phyloP scores from a whole-genome alignment of 2,113 vertebrate genomes.

The Aspiorhynchus laticeps region DNA sequence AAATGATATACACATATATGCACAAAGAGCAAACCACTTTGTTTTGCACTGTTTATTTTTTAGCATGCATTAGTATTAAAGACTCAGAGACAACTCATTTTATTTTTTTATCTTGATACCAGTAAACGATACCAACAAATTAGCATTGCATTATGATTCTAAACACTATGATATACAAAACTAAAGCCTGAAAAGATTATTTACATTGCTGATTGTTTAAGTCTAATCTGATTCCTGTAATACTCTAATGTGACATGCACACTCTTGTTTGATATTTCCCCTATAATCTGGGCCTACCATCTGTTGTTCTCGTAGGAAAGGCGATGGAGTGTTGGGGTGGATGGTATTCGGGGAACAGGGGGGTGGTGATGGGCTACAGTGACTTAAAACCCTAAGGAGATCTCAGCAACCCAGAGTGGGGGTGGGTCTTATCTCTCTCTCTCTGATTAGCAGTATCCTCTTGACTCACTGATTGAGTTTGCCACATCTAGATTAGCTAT shows the following conservation, averaged over 20 bases:
- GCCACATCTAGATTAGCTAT: constrained; percentile 31
- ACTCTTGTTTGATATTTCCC: constrained; percentile 68
- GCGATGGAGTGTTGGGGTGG: constrained; percentile 29
- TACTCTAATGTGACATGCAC: constrained; percentile 66
- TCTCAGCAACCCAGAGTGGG: constrained; percentile 26
- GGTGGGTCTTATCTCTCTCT: constrained; percentile 23
- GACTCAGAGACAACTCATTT: not conserved
- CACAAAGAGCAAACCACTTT: too few species aligned
- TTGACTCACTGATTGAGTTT: not conserved
- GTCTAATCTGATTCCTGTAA: constrained; percentile 67
- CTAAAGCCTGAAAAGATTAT: constrained; percentile 45
- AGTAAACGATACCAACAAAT: constrained; percentile 31
- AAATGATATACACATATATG: not conserved
- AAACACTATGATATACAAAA: constrained; percentile 49
- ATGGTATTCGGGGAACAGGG: constrained; percentile 23
- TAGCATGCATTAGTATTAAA: not conserved
- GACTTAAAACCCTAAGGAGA: constrained; percentile 48
- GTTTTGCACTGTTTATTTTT: not conserved
- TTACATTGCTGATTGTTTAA: constrained; percentile 63
- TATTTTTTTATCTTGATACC: not conserved
- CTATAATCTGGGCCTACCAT: constrained; percentile 73
- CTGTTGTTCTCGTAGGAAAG: constrained; percentile 63
- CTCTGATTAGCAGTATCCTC: constrained; percentile 27
- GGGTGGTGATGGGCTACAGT: constrained; percentile 16
- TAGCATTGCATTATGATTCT: constrained; percentile 52